Evolutionary conservation across 2,888 invertebrate species (phyloP).

Genomic region (Acanthosepion esculentum): DNA sequence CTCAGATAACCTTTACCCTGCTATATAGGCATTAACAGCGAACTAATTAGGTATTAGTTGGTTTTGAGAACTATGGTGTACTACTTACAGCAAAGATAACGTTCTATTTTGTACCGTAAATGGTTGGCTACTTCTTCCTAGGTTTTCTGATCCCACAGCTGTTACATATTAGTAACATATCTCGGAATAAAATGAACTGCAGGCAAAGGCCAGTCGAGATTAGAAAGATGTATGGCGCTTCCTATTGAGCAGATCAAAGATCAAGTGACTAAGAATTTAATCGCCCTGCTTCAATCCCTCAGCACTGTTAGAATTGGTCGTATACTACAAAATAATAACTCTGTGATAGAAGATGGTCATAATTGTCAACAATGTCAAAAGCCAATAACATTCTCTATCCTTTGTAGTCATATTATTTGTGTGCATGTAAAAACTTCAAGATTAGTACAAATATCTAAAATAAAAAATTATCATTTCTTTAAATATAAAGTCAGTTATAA

Average conservation of each 20-base stretch:
- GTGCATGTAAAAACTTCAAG: not conserved
- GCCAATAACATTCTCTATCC: not conserved
- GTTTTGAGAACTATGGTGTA: not conserved
- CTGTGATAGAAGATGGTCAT: not conserved
- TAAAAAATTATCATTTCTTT: too few relatives aligned
- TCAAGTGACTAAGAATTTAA: not conserved
- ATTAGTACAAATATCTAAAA: too few relatives aligned
- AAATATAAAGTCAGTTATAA: too few relatives aligned
- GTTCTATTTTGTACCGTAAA: not conserved
- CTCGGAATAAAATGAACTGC: not conserved
- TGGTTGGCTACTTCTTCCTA: not conserved
- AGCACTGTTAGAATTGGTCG: not conserved
- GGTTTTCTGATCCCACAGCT: not conserved
- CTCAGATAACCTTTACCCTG: not conserved
- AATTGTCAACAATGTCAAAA: not conserved
- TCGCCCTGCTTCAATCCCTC: not conserved
- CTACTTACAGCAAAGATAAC: not conserved
- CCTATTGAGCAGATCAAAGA: not conserved
- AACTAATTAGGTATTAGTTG: not conserved
- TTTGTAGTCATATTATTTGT: not conserved
- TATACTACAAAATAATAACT: too few relatives aligned
- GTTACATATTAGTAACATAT: not conserved
- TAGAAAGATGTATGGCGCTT: not conserved
- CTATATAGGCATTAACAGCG: not conserved
- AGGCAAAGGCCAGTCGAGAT: not conserved